Evolutionary conservation across 2,113 vertebrate genomes (phyloP).

Genomic region (Todiramphus chloris): DNA sequence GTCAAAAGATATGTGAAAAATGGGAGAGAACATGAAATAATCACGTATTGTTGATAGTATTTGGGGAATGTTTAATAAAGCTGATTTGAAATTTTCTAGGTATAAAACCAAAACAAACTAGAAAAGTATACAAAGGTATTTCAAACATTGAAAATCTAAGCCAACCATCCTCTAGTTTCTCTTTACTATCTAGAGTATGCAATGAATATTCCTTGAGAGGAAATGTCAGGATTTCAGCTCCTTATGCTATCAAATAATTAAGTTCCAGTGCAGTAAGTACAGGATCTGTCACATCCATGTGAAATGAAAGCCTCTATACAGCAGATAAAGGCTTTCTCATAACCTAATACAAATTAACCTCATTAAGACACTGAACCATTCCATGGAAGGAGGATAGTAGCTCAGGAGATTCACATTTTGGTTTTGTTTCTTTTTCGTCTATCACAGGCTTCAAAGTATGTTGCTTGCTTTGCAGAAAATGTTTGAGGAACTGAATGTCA

Average conservation of each 20-base stretch:
- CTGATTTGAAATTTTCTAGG: neutral
- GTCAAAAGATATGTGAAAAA: neutral
- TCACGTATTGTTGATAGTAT: neutral
- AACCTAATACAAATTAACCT: constrained; percentile 28
- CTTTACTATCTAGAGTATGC: neutral
- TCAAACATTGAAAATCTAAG: neutral
- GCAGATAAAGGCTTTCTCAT: constrained; percentile 18
- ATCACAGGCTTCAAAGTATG: neutral
- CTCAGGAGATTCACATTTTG: neutral
- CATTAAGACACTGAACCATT: constrained; percentile 12
- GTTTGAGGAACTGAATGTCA: neutral
- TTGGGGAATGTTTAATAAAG: neutral
- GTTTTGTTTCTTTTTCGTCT: neutral
- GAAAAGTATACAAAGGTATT: neutral
- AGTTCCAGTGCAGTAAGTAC: neutral
- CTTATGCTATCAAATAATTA: constrained; percentile 41
- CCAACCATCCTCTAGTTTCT: neutral
- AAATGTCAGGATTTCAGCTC: constrained; percentile 17
- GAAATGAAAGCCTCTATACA: constrained; percentile 12
- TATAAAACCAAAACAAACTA: neutral
- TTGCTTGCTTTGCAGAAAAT: neutral
- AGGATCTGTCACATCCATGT: neutral
- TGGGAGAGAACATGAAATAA: constrained; percentile 4
- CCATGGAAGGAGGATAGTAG: neutral
- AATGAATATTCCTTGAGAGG: constrained; percentile 2